Conservation (phyloP, 2,113 vertebrate genomes). For the Hassar affinis region DNA sequence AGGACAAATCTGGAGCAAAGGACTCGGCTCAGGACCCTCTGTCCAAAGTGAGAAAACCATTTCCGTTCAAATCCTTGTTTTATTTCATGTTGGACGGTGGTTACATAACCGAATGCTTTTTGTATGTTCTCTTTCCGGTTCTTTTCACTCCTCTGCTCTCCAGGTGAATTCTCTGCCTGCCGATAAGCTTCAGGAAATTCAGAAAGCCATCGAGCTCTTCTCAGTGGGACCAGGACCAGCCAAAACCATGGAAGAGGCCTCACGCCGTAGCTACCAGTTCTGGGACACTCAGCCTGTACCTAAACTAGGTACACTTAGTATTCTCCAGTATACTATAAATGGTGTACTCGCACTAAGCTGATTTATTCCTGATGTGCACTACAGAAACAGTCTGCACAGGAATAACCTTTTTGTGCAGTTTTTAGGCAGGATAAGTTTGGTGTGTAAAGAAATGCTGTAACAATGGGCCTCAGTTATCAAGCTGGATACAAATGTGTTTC, state of each 20-base stretch:
- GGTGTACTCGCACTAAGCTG: background rate
- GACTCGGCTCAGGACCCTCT: slow-evolving; percentile 82
- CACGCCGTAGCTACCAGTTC: slow-evolving; percentile 97
- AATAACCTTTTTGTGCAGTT: background rate
- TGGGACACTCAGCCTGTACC: slow-evolving; percentile 98
- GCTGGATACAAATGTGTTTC: background rate
- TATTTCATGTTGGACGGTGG: background rate
- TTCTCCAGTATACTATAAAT: too few species aligned
- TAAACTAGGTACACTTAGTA: slow-evolving; percentile 80
- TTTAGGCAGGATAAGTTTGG: background rate
- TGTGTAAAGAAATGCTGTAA: background rate
- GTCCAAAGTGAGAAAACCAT: slow-evolving; percentile 74
- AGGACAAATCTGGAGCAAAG: slow-evolving; percentile 86
- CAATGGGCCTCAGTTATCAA: background rate
- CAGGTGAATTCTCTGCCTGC: slow-evolving; percentile 94
- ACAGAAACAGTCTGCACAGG: background rate
- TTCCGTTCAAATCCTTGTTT: background rate
- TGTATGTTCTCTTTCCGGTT: background rate
- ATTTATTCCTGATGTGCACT: background rate
- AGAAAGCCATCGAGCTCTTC: slow-evolving; percentile 97
- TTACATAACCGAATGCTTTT: background rate
- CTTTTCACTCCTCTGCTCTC: background rate
- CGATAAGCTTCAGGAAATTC: slow-evolving; percentile 98
- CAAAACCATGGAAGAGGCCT: slow-evolving; percentile 98
- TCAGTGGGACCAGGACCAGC: slow-evolving; percentile 95